Conservation (phyloP, 2,797 vertebrate genomes). For the Cynodonichthys magdalenae region DNA sequence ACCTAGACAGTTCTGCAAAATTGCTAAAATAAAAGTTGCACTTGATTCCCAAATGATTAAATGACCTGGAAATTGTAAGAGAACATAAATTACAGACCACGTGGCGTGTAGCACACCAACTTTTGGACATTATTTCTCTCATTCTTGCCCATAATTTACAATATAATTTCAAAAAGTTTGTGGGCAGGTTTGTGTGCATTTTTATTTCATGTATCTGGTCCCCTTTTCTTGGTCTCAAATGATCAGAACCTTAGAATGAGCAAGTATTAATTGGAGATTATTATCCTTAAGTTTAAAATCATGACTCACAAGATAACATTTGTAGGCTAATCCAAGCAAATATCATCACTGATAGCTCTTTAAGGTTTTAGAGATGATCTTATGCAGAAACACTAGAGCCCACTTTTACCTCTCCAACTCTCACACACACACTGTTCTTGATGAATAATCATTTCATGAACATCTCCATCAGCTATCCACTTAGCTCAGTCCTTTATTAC, state of each 20-base stretch:
- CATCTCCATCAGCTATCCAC: constrained; percentile 55
- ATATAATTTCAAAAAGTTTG: too few relatives aligned
- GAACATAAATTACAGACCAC: constrained; percentile 35
- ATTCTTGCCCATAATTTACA: constrained; percentile 12
- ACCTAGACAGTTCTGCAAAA: constrained; percentile 36
- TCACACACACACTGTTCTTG: constrained; percentile 19
- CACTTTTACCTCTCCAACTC: constrained; percentile 28
- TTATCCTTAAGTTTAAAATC: constrained; percentile 2
- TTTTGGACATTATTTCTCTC: constrained; percentile 24
- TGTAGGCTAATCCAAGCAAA: constrained; percentile 10
- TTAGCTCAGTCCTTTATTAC: constrained; percentile 72
- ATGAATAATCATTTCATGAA: constrained; percentile 61
- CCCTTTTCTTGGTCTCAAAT: neutral
- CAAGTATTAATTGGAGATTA: constrained; percentile 7
- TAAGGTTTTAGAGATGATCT: constrained; percentile 35
- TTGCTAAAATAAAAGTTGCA: constrained; percentile 37
- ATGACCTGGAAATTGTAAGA: constrained; percentile 48
- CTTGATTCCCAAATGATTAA: constrained; percentile 47
- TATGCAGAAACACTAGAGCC: constrained; percentile 30
- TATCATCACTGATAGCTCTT: constrained; percentile 20
- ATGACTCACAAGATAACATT: constrained; percentile 2
- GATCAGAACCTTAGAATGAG: constrained; percentile 13
- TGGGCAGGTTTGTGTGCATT: neutral
- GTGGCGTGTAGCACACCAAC: constrained; percentile 1
- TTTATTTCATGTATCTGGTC: neutral